Evolutionary conservation across 2,113 vertebrate genomes (phyloP).

Genomic region (Pungitius pungitius): DNA sequence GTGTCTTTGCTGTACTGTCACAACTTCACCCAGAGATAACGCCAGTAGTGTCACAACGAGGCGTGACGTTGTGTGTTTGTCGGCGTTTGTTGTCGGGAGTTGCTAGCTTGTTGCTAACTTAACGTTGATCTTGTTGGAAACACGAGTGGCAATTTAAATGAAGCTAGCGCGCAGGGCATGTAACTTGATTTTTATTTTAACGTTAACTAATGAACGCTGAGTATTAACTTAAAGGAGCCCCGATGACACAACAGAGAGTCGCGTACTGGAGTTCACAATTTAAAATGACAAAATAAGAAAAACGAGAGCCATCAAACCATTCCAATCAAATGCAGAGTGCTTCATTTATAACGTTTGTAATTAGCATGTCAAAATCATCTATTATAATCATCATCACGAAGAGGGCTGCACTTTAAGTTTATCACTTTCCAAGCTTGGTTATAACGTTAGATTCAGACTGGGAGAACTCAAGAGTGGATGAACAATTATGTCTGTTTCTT

Average conservation of each 20-base stretch:
- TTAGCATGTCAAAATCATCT: too few species aligned
- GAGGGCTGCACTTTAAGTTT: background rate
- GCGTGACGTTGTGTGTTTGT: background rate
- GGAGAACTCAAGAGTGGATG: background rate
- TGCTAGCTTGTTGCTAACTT: constrained; percentile 45
- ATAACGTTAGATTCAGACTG: too few species aligned
- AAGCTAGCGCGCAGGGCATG: background rate
- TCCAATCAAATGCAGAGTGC: background rate
- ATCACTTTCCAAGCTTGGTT: background rate
- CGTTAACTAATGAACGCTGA: background rate
- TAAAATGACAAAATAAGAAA: background rate
- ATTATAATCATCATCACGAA: background rate
- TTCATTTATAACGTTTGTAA: background rate
- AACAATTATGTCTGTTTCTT: background rate
- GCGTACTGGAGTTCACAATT: too few species aligned
- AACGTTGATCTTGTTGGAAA: background rate
- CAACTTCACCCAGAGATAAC: background rate
- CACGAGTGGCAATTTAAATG: background rate
- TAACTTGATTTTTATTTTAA: background rate
- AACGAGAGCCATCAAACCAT: background rate
- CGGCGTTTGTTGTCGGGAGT: background rate
- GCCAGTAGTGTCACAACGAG: background rate
- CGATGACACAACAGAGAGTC: background rate
- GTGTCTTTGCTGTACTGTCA: background rate
- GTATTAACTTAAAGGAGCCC: too few species aligned